A percentile compares a stretch with the other conserved stretches of the same genome.
Conservation (phyloP, 2,113 vertebrate genomes). For the Capreolus pygargus region DNA sequence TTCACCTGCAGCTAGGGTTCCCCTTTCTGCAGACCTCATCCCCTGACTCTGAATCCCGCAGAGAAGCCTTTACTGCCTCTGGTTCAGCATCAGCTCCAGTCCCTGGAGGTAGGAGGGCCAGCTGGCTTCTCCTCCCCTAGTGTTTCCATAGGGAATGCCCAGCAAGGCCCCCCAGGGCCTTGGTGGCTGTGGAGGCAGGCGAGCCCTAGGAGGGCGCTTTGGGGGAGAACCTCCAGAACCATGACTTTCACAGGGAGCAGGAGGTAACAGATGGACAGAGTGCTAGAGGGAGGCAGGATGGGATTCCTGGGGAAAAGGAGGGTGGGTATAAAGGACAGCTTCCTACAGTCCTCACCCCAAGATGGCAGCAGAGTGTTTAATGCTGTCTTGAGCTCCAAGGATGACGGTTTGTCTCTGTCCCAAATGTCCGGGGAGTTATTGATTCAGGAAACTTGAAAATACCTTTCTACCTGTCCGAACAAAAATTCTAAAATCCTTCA, state of each 20-base stretch:
- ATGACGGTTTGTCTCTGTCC: background rate
- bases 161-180: background rate
- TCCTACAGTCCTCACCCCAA: background rate
- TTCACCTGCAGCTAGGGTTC: background rate
- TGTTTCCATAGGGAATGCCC: background rate
- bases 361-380: background rate
- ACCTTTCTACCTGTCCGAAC: background rate
- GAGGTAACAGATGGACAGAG: background rate
- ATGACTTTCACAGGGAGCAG: fast-evolving
- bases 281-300: fast-evolving
- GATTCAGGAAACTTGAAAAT: background rate
- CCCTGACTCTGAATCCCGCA: fast-evolving
- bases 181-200: fast-evolving
- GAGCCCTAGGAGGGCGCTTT: background rate
- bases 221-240: background rate
- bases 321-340: fast-evolving
- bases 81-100: background rate
- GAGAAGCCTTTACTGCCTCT: background rate
- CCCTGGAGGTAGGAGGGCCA: background rate
- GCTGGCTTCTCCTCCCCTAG: fast-evolving
- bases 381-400: background rate
- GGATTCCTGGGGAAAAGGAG: background rate
- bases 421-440: background rate
- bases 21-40: background rate
- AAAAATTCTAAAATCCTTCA: background rate